Evolutionary conservation across 2,888 invertebrate genomes (phyloP).

Genomic region (Coenonympha arcania): DNA sequence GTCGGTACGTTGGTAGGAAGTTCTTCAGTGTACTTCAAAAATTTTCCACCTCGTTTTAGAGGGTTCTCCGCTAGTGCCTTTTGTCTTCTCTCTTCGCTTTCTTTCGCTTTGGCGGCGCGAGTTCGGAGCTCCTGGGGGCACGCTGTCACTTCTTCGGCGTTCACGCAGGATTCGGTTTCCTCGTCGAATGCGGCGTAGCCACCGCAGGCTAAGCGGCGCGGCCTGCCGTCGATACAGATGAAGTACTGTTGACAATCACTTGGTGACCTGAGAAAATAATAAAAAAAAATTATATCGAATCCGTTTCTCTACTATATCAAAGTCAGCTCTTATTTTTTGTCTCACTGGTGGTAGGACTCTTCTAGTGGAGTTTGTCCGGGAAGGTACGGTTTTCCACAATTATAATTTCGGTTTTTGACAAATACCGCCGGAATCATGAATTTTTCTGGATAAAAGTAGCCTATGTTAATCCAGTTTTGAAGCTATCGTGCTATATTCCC

Average conservation of each 20-base stretch:
- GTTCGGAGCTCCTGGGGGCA: constrained; percentile 72
- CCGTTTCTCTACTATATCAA: no score
- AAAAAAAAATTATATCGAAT: constrained; percentile 2
- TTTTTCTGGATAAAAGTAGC: no score
- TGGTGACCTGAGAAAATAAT: constrained; percentile 60
- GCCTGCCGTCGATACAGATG: constrained; percentile 82
- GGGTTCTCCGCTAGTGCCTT: constrained; percentile 46
- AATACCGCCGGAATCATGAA: no score
- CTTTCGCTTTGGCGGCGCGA: constrained; percentile 45
- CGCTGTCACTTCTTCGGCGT: constrained; percentile 82
- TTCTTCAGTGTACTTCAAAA: constrained; percentile 26
- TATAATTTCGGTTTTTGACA: no score
- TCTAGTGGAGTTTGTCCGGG: no score
- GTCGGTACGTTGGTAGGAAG: constrained; percentile 12
- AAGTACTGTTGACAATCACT: constrained; percentile 84
- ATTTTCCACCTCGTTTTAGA: constrained; percentile 27
- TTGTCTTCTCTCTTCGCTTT: constrained; percentile 47
- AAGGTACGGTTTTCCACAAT: no score
- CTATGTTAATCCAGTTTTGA: no score
- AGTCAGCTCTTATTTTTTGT: no score
- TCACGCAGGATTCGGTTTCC: constrained; percentile 80
- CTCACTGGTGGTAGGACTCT: no score
- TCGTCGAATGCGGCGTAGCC: constrained; percentile 85
- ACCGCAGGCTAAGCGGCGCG: constrained; percentile 83
- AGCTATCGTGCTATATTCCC: no score